A percentile compares a stretch with the other conserved stretches of the same genome.
phyloP scores from a whole-genome alignment of 2,888 invertebrate species.

The Tyria jacobaeae region DNA sequence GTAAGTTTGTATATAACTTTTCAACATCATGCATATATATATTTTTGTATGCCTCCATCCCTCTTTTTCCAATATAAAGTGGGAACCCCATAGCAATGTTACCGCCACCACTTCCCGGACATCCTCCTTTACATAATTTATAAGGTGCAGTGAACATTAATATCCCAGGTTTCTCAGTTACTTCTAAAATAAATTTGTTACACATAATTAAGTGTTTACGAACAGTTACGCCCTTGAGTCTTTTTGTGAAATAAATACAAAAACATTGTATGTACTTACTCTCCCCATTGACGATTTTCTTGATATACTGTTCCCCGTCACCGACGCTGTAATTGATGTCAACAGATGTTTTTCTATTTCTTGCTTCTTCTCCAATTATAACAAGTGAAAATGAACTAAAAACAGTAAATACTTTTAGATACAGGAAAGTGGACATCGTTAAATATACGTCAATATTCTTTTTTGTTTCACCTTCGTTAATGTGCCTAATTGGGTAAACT shows the following conservation, averaged over 20 bases:
- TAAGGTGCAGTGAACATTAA: constrained; percentile 76
- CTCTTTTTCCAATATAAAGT: constrained; percentile 62
- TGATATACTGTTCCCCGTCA: constrained; percentile 61
- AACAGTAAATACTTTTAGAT: constrained; percentile 50
- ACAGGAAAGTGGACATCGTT: constrained; percentile 43
- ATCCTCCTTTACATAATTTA: constrained; percentile 66
- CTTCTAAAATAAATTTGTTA: constrained; percentile 63
- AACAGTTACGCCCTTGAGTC: not conserved
- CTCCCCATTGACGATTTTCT: constrained; percentile 56
- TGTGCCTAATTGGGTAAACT: not conserved
- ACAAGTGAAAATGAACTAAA: constrained; percentile 50
- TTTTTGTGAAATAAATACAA: constrained; percentile 15
- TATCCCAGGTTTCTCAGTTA: constrained; percentile 51
- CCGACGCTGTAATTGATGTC: constrained; percentile 36
- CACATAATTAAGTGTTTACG: constrained; percentile 9
- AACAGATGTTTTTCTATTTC: constrained; percentile 35
- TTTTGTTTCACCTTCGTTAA: constrained; percentile 42
- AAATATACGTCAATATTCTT: constrained; percentile 29
- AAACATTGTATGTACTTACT: constrained; percentile 57
- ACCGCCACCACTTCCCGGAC: constrained; percentile 37
- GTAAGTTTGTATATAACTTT: constrained; percentile 31
- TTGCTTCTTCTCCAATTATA: constrained; percentile 44
- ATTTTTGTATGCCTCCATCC: constrained; percentile 48
- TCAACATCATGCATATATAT: constrained; percentile 56
- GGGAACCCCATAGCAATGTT: constrained; percentile 68